Evolutionary conservation across 2,113 vertebrate species (phyloP), one percentile per base, ranked within the genome.

Genomic region (Psittacula cyanocephala): DNA sequence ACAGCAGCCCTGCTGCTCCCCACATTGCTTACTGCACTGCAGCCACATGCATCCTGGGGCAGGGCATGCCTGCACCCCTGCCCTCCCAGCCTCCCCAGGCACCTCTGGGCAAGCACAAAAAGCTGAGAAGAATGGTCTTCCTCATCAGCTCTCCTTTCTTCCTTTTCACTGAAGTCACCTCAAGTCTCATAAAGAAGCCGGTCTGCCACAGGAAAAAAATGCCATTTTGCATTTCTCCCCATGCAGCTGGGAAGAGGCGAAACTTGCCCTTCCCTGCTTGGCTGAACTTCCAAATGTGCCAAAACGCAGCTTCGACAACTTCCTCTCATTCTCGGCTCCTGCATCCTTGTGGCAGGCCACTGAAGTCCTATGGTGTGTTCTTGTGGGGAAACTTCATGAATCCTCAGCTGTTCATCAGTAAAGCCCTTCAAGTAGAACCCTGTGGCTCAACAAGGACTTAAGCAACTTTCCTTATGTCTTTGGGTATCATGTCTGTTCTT

Each of bases 21-120:
- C 8, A 0, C 55, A 50, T 46, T 2, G 4, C 3, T 4, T 11
- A 3, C 4, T 31, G 17, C 19, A 18, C 27, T 31, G 49, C 49
- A 46, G 24, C 28, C 4, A 3, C 31, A 20, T 0, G 3, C 35
- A 6, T 6, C 31, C 17, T 4, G 8, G 35, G 43, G 12, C 1
- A 4, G 6, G 20, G 10, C 5, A 4, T 53, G n/a, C 27, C 9
- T 0, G 3, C 7, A 16, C 5, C 44, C 37, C 27, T 35, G 47
- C 55, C 15, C 43, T 28, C 29, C 13, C 14, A 9, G 49, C 7
- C 64, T 60, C 33, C 20, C 31, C 0, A 3, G 25, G 19, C 9
- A 27, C 17, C 9, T 76, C 39, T 14, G 44, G 23, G 17, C 0
- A 3, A 89, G 46, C 11, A 70, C 0, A 1, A 75, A 52, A 7